Conservation (phyloP, 2,888 invertebrate species). For the Salpingus planirostris region DNA sequence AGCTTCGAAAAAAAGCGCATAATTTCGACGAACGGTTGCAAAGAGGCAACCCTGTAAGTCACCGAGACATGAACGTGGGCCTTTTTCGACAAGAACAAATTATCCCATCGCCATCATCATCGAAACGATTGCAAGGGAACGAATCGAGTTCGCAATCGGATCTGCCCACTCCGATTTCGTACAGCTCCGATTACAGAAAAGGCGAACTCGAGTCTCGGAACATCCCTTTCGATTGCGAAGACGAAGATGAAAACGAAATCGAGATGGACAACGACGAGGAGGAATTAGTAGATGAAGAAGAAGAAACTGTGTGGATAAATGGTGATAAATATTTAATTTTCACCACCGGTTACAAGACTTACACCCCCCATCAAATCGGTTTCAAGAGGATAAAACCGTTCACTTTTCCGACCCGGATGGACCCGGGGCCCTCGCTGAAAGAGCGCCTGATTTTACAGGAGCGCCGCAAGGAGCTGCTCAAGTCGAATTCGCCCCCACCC, state of each 20-base stretch:
- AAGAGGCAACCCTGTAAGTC: constrained; percentile 47
- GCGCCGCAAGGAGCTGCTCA: constrained; percentile 44
- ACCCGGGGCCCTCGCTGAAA: constrained; percentile 58
- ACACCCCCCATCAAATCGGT: constrained; percentile 76
- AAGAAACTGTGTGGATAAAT: constrained; percentile 9
- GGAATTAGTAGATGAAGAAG: constrained; percentile 23
- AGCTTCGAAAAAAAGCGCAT: constrained; percentile 1
- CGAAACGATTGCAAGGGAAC: too few species aligned
- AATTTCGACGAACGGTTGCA: constrained; percentile 33
- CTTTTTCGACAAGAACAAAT: too few species aligned
- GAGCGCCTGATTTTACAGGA: constrained; percentile 56
- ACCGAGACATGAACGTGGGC: constrained; percentile 42
- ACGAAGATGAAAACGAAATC: constrained; percentile 24
- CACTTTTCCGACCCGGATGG: constrained; percentile 56
- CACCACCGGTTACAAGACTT: constrained; percentile 73
- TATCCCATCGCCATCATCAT: too few species aligned
- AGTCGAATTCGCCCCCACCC: constrained; percentile 39
- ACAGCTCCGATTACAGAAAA: constrained; percentile 53
- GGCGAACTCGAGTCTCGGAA: constrained; percentile 40
- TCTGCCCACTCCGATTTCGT: constrained; percentile 51
- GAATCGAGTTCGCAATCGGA: too few species aligned
- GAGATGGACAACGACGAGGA: constrained; percentile 23
- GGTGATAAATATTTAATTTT: constrained; percentile 66
- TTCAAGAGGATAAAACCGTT: constrained; percentile 65
- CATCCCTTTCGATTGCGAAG: constrained; percentile 7